phyloP scores from a whole-genome alignment of 2,888 invertebrate species.

The Sycophila texana region DNA sequence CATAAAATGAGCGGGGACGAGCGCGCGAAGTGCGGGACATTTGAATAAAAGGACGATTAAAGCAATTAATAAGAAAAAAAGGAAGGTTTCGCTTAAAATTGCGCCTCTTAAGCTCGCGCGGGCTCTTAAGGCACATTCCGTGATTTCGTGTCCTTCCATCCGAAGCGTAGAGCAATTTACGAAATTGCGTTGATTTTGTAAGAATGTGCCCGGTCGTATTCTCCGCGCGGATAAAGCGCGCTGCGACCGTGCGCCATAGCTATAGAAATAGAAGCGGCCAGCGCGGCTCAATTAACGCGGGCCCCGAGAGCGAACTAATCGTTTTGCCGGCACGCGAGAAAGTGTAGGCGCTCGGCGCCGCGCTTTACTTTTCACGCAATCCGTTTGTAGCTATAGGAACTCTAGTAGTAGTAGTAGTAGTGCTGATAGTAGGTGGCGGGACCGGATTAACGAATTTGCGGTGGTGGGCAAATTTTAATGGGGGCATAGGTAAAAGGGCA shows the following conservation, averaged over 20 bases:
- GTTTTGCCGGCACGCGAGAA: not conserved
- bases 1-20: too few relatives aligned
- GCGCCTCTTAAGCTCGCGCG: too few relatives aligned
- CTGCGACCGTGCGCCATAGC: not conserved
- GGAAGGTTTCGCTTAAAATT: too few relatives aligned
- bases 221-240: not conserved
- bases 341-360: not conserved
- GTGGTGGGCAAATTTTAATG: too few relatives aligned
- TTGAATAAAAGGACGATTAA: too few relatives aligned
- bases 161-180: constrained; percentile 9
- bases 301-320: not conserved
- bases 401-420: not conserved
- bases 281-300: not conserved
- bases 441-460: too few relatives aligned
- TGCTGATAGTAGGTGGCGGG: too few relatives aligned
- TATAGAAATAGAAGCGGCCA: not conserved
- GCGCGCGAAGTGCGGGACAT: too few relatives aligned
- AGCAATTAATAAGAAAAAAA: too few relatives aligned
- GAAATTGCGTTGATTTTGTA: constrained; percentile 31
- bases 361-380: constrained; percentile 9
- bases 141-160: too few relatives aligned
- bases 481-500: too few relatives aligned
- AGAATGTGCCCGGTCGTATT: not conserved
- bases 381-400: not conserved
- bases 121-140: too few relatives aligned